Evolutionary conservation across 2,113 vertebrate species (phyloP), one percentile per base, ranked within the genome.

Genomic region (Bubo bubo): DNA sequence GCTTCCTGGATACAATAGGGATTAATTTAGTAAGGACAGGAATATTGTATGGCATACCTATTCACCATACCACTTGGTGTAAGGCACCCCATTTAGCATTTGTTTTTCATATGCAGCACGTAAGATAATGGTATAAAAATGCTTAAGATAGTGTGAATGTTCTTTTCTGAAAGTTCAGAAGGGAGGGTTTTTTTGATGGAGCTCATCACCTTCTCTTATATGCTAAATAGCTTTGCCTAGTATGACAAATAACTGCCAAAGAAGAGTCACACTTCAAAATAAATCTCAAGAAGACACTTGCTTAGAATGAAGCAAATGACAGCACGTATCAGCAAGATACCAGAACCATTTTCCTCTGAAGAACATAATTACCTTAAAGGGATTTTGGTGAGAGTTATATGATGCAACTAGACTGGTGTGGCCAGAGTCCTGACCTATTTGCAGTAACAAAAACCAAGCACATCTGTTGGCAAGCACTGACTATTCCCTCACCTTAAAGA

Each of bases 1-100:
- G 81, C 93, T 95, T 97, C 93, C 96, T 94, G 95, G 84, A 62
- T 93, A 97, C 96, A 97, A 95, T 94, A 87, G 92, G 75, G 63
- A 90, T 85, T 91, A 71, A 62, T 82, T 94, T 93, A 94, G 93
- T 76, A 88, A 96, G 93, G 93, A 90, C 0, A 93, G 73, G 93
- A 96, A 95, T 95, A 93, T 58, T 68, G 37, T 77, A 93, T 79
- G 79, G 80, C 95, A 95, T 96, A 97, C 74, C 80, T 89, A 59
- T 86, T 90, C 71, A 22, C 80, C 85, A 43, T 70, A 79, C 22
- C 75, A 79, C 75, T 86, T 68, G 60, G 27, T 79, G 94, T 91
- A 91, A 95, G 89, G 30, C 64, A 39, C 88, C 72, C 28, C 58
- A 86, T 97, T 93, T 92, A 94, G 85, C 90, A 82, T 79, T 92